A percentile compares a stretch with the other conserved stretches of the same genome.
These are phyloP conservation scores for Delichon dasypus DNA, from an alignment of 2,797 vertebrate genomes.

Conservation along the genomic window DNA sequence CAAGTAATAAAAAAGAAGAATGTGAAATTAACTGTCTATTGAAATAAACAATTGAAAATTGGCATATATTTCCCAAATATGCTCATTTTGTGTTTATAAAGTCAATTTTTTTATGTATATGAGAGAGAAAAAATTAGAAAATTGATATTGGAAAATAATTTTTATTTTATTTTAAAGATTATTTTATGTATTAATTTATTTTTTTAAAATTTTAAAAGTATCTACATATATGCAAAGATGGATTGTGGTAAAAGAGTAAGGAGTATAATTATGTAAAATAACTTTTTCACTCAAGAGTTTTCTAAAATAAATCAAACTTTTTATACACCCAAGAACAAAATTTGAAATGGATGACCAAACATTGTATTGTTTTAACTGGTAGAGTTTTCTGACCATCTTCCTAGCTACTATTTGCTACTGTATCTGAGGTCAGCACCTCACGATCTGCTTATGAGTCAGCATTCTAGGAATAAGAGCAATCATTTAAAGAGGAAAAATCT, in stretches of 20 bases:
- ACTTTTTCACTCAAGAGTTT: background rate
- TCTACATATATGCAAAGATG: background rate
- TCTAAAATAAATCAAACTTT: background rate
- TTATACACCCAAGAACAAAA: background rate
- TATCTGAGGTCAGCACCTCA: background rate
- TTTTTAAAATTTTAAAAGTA: background rate
- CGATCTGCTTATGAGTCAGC: background rate
- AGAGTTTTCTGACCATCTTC: background rate
- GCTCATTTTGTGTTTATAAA: background rate
- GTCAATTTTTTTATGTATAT: fast-evolving
- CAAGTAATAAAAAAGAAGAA: background rate
- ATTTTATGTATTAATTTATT: background rate
- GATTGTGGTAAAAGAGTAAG: background rate
- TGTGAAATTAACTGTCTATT: background rate
- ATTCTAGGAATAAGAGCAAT: background rate
- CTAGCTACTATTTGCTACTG: background rate
- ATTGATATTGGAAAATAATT: background rate
- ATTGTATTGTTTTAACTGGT: background rate
- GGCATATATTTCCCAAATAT: background rate
- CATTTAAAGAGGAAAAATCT: background rate
- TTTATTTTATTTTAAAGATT: background rate
- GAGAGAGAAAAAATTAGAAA: background rate
- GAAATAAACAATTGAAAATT: background rate
- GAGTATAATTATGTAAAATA: background rate
- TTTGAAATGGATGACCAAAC: background rate